Conservation (phyloP, 1,140 invertebrate species). For the Bombus haemorrhoidalis region DNA sequence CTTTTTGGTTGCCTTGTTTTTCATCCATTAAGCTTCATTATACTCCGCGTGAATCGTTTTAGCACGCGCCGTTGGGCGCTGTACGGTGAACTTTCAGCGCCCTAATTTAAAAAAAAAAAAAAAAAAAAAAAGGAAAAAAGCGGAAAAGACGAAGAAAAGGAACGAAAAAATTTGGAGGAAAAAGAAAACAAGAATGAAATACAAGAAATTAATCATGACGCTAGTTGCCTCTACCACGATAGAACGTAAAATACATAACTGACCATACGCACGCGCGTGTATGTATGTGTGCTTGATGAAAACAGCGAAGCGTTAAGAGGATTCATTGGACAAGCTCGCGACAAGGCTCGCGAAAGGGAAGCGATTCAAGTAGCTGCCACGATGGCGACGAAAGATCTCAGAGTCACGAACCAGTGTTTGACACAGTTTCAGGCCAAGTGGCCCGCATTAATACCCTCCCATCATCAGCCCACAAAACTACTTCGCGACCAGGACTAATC, state of each 20-base stretch:
- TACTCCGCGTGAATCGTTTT: conserved; percentile 55
- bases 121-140: rapidly evolving
- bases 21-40: conserved; percentile 65
- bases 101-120: neutral
- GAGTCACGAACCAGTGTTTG: conserved; percentile 61
- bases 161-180: neutral
- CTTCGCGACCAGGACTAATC: conserved; percentile 49
- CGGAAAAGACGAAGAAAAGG: rapidly evolving
- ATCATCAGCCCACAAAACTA: neutral
- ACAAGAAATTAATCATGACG: neutral
- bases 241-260: neutral
- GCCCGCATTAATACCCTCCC: conserved; percentile 46
- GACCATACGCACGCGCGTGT: no score
- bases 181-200: neutral
- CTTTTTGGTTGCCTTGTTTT: conserved; percentile 57
- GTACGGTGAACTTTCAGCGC: neutral
- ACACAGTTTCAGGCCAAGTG: conserved; percentile 57
- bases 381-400: conserved; percentile 54
- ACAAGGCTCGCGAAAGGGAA: conserved; percentile 34
- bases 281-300: neutral
- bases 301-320: neutral
- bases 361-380: conserved; percentile 37
- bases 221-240: neutral
- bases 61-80: neutral
- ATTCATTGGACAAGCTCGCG: conserved; percentile 3